Evolutionary conservation across 2,113 vertebrate species (phyloP), one percentile per base, ranked within the genome.

Genomic region (Triplophysa tibetana): DNA sequence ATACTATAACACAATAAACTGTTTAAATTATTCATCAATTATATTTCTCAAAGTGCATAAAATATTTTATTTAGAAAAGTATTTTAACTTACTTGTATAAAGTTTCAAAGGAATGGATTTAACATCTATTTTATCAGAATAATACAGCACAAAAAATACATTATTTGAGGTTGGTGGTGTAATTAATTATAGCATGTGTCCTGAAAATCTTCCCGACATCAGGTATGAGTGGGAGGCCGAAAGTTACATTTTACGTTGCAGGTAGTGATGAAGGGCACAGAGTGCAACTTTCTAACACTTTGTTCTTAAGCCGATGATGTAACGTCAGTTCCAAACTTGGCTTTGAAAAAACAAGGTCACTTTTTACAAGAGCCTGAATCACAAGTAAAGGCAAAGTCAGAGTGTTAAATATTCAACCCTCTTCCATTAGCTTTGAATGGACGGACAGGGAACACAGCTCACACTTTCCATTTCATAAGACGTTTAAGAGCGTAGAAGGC

Each of bases 361-460:
- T 89, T 81, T 79, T 86, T 90, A 90, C 88, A 88, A 87, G 88
- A 86, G 82, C 84, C 83, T 70, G 76, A 86, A 85, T 74, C 61
- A 81, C 26, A 82, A 83, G 72, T 65, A 33, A 83, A 16, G 54
- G 72, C 68, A 72, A 82, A 82, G 83, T 83, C 86, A 86, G 76
- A 79, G 87, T 85, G 88, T 93, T 89, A 93, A 92, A 92, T 91
- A 92, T 93, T 93, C 89, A 91, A 88, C 83, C 87, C 81, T 73
- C 87, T 87, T 92, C 90, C 91, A 92, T 92, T 92, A 92, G 88
- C 88, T 81, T 81, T 82, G 79, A 73, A 43, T 84, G 87, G 85
- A 84, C 74, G 64, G 88, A 89, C 80, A 85, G 73, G 85, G 84
- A 88, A 83, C 38, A 88, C 60, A 12, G 84, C 88, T 88, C 83